These are phyloP conservation scores for Tachypleus tridentatus DNA, from an alignment of 1,140 invertebrate species.

Conservation along the genomic window DNA sequence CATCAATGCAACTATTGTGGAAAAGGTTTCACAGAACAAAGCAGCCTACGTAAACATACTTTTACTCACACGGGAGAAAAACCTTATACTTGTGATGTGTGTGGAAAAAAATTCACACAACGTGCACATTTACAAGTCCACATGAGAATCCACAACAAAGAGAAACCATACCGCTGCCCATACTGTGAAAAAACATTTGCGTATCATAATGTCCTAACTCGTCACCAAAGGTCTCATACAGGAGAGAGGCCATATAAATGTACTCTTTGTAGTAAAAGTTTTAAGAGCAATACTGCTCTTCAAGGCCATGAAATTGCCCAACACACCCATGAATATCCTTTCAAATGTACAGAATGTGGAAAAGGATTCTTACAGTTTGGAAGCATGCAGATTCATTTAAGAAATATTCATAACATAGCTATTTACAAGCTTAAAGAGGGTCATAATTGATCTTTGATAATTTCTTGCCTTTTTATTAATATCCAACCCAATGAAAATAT, in stretches of 20 bases:
- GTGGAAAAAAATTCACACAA: slow-evolving; percentile 43
- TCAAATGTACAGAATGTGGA: slow-evolving; percentile 86
- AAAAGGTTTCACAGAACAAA: background rate
- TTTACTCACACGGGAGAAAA: slow-evolving; percentile 5
- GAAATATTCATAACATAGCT: no score
- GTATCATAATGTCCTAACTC: background rate
- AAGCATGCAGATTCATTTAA: slow-evolving; percentile 30
- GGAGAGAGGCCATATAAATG: no score
- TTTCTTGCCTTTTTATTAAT: no score
- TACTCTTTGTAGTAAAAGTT: no score
- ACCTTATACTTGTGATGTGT: slow-evolving; percentile 38
- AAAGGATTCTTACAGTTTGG: slow-evolving; percentile 93
- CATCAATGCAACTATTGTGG: slow-evolving; percentile 1
- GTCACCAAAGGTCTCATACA: no score
- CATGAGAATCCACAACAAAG: slow-evolving; percentile 32
- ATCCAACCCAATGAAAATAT: no score
- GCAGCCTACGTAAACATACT: background rate
- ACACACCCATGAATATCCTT: slow-evolving; percentile 69
- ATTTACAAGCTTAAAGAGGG: no score
- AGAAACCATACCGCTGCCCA: slow-evolving; percentile 24
- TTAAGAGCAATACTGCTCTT: slow-evolving; percentile 1
- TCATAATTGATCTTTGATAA: no score
- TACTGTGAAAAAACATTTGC: slow-evolving; percentile 9
- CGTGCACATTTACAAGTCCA: slow-evolving; percentile 30
- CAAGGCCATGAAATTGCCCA: background rate